Percentiles rank a stretch among this genome's conserved stretches.
phyloP scores from a whole-genome alignment of 2,797 vertebrate species.

The Philypnodon macrostomus region DNA sequence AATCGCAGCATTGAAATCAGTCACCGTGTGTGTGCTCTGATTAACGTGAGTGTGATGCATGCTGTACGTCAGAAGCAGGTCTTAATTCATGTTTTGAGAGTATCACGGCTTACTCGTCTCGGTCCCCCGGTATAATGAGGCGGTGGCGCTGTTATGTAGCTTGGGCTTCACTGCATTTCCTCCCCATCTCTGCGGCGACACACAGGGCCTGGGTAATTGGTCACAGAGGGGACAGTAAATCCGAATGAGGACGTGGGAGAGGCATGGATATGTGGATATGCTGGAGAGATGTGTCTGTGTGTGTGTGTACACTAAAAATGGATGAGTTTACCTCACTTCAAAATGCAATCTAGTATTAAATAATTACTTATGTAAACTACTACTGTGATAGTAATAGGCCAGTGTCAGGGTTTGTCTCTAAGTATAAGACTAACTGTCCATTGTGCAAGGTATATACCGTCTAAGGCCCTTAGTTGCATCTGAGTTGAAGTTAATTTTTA shows the following conservation, averaged over 20 bases:
- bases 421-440: too few relatives aligned
- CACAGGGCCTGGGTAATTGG: constrained; percentile 71
- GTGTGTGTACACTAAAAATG: too few relatives aligned
- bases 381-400: too few relatives aligned
- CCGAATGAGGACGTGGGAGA: constrained; percentile 66
- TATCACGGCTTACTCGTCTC: constrained; percentile 46
- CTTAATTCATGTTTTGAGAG: constrained; percentile 65
- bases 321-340: too few relatives aligned
- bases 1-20: constrained; percentile 39
- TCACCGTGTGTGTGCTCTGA: constrained; percentile 41
- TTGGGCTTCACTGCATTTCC: constrained; percentile 56
- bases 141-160: constrained; percentile 47
- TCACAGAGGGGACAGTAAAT: constrained; percentile 78
- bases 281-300: constrained; percentile 30
- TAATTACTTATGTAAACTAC: too few relatives aligned
- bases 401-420: too few relatives aligned
- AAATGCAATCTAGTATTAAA: too few relatives aligned
- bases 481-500: too few relatives aligned
- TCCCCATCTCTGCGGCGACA: constrained; percentile 59
- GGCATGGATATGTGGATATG: constrained; percentile 35
- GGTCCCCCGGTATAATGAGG: constrained; percentile 66
- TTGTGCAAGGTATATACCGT: too few relatives aligned
- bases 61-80: constrained; percentile 39
- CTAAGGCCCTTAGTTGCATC: too few relatives aligned
- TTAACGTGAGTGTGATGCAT: constrained; percentile 49